Conservation (phyloP, 2,113 vertebrate species). For the Odontesthes bonariensis region DNA sequence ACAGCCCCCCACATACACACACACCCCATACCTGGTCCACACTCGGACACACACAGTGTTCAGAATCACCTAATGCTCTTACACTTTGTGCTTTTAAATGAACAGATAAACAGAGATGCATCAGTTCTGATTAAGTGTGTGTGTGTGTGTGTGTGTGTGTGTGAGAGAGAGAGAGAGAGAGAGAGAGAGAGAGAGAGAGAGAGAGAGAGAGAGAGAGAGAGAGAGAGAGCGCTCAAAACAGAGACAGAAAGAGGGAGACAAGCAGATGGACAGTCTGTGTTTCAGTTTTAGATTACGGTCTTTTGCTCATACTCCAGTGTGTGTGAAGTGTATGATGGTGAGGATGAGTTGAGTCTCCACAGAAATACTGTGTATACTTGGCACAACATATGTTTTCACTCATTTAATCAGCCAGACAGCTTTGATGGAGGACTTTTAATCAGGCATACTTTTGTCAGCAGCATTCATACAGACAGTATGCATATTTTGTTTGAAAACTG, state of each 20-base stretch:
- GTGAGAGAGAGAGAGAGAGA: too few species aligned
- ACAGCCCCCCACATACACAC: slow-evolving; percentile 46
- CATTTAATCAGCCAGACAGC: neutral
- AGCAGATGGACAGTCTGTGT: slow-evolving; percentile 45
- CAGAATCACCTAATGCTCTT: slow-evolving; percentile 51
- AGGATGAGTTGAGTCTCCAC: neutral
- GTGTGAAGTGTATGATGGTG: slow-evolving; percentile 14
- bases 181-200: too few species aligned
- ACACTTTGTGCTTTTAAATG: slow-evolving; percentile 34
- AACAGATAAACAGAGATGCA: slow-evolving; percentile 59
- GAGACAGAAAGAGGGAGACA: slow-evolving; percentile 21
- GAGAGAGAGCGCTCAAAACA: neutral
- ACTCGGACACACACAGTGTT: slow-evolving; percentile 18
- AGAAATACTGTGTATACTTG: neutral
- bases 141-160: slow-evolving; percentile 3
- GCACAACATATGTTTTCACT: neutral
- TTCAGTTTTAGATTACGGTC: slow-evolving; percentile 23
- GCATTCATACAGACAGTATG: neutral
- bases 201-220: too few species aligned
- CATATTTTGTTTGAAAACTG: too few species aligned
- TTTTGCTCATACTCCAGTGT: neutral
- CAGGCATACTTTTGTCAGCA: neutral
- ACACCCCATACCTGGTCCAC: slow-evolving; percentile 60
- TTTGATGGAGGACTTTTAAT: neutral
- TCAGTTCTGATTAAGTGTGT: slow-evolving; percentile 16